Base-by-base conservation (phyloP, 2,113 vertebrate genomes). In the Notechis scutatus region DNA sequence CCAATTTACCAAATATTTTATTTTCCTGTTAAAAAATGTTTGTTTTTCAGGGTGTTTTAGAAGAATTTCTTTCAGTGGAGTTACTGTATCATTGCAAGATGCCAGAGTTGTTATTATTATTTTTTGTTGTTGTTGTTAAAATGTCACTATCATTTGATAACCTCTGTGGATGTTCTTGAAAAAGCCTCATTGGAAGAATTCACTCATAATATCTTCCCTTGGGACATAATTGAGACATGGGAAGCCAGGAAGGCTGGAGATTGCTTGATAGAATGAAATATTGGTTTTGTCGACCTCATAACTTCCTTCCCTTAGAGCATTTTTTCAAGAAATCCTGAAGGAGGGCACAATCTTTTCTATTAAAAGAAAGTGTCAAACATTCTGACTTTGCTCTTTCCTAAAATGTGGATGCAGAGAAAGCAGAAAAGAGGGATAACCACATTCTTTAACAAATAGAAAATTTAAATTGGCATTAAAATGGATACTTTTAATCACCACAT, bases 381-480 rank as follows among this genome's bases (percentile, higher is more conserved):
- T 87, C n/a, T 85, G n/a, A 7, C 18, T 54, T 39, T 52, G 45
- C 15, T 85, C 2, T 14, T 89, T 34, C 47, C 7, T 50, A 18
- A 61, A 85, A 61, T 5, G 42, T 59, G 18, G 18, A 45, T 24
- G 14, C 9, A 93, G 90, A 93, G 7, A 6, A 5, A 91, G 81
- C 39, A 57, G 0, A 10, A 39, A 57, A 23, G 23, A 1, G 11
- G 8, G 10, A 94, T 88, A 87, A 45, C 92, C 34, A 21, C 34
- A 81, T 39, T 81, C 34, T 21, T 81, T 81, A 81, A 81, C 34
- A 20, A 5, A 91, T 92, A 42, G 14, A 90, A 87, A 64, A 0
- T 5, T 92, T 91, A 74, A 54, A 91, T 8, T 29, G 94, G 94
- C 6, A 87, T 96, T 90, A 86, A 93, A 94, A 88, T 52, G 57